These are phyloP conservation scores for Sapajus apella DNA, from an alignment of 2,113 vertebrate genomes.

Conservation along the genomic window DNA sequence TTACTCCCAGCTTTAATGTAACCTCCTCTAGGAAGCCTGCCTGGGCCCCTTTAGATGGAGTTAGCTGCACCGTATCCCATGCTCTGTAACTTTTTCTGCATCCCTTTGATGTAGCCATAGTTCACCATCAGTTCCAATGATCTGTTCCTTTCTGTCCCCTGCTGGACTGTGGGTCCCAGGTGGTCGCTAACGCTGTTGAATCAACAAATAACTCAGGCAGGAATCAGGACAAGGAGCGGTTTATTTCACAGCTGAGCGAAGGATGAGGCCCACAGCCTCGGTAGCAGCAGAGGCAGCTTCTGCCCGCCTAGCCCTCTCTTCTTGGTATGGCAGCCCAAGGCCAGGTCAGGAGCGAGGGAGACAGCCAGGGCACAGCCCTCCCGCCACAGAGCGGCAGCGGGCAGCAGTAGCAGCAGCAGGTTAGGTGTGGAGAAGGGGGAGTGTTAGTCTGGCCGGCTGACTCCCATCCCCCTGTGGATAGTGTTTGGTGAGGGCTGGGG, in stretches of 20 bases:
- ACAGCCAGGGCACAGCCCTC: not conserved
- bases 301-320: not conserved
- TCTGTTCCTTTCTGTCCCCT: not conserved
- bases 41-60: not conserved
- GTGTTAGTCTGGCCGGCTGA: constrained; percentile 18
- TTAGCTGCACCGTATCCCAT: not conserved
- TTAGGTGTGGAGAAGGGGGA: not conserved
- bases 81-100: not conserved
- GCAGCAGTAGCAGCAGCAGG: constrained; percentile 47
- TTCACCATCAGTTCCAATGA: not conserved
- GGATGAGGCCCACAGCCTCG: not conserved
- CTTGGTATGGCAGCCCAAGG: not conserved
- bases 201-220: not conserved
- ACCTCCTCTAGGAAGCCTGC: not conserved
- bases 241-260: constrained; percentile 70
- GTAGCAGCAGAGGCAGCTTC: not conserved
- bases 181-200: not conserved
- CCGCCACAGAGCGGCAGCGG: not conserved
- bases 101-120: not conserved
- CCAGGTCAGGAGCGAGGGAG: not conserved
- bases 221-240: not conserved
- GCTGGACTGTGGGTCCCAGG: not conserved
- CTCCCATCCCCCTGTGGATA: not conserved
- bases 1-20: not conserved
- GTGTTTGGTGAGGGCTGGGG: not conserved